phyloP scores from a whole-genome alignment of 2,113 vertebrate genomes.

The Neodon shergylaensis region DNA sequence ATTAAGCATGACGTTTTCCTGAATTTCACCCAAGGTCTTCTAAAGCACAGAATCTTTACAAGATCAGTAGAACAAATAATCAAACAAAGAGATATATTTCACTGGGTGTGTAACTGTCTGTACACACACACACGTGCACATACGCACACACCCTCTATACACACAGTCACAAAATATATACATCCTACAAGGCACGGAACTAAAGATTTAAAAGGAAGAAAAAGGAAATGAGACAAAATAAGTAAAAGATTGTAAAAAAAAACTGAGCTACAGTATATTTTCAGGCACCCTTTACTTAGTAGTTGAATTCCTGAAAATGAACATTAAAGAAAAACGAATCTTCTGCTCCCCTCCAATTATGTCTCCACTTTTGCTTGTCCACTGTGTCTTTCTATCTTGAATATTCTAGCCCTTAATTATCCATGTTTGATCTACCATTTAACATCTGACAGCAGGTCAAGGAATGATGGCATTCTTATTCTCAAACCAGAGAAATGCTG shows the following conservation, averaged over 20 bases:
- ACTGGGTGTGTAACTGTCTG: not conserved
- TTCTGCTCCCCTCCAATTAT: not conserved
- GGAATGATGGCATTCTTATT: not conserved
- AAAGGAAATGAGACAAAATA: not conserved
- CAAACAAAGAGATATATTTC: not conserved
- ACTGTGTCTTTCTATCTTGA: not conserved
- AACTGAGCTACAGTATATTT: not conserved
- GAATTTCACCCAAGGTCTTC: not conserved
- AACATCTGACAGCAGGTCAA: not conserved
- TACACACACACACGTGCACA: too few species aligned
- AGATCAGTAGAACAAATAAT: not conserved
- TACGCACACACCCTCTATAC: not conserved
- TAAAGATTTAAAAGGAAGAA: not conserved
- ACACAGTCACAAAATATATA: not conserved
- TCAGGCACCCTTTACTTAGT: not conserved
- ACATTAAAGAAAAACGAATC: not conserved
- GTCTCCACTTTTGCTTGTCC: not conserved
- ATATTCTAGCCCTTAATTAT: not conserved
- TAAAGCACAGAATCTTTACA: not conserved
- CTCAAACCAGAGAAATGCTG: not conserved
- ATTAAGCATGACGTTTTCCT: not conserved
- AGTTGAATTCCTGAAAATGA: not conserved
- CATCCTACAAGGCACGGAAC: not conserved
- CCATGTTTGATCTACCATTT: not conserved
- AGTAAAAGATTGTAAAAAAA: not conserved